These are phyloP conservation scores for Xiphophorus maculatus DNA, from an alignment of 2,113 vertebrate species.

Conservation along the genomic window DNA sequence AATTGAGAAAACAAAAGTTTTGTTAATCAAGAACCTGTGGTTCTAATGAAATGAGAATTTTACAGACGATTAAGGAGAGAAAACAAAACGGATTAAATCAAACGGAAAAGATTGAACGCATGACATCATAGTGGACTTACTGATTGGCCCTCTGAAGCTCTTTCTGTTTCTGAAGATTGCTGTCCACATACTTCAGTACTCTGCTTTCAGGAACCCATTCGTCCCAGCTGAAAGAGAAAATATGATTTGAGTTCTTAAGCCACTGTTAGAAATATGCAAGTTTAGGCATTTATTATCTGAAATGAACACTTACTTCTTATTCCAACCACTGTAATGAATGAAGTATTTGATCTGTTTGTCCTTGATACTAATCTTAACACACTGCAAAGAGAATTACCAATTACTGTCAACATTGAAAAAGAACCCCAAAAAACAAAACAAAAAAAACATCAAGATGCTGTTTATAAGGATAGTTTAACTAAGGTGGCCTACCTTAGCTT, in stretches of 20 bases:
- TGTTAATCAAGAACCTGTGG: not conserved
- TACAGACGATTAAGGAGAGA: not conserved
- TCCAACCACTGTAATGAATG: conserved; percentile 99
- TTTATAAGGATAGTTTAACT: not conserved
- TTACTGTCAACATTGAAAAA: not conserved
- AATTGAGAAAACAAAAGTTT: conserved; percentile 10
- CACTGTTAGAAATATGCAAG: not conserved
- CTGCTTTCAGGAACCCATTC: conserved; percentile 99
- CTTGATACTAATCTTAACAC: conserved; percentile 98
- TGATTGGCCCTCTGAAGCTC: conserved; percentile 99
- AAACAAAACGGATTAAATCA: not conserved
- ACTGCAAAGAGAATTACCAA: conserved; percentile 82
- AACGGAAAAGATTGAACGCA: not conserved
- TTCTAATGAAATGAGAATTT: not conserved
- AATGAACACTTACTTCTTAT: conserved; percentile 94
- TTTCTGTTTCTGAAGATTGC: conserved; percentile 99
- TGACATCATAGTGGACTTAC: conserved; percentile 77
- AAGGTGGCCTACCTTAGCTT: conserved; percentile 91
- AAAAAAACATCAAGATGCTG: conserved; percentile 1
- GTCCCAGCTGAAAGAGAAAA: conserved; percentile 90
- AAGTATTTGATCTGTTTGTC: conserved; percentile 99
- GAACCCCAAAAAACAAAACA: no score
- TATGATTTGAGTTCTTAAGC: conserved; percentile 23
- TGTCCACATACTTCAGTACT: conserved; percentile 99
- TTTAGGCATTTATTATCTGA: not conserved